phyloP scores from a whole-genome alignment of 1,140 invertebrate genomes.

The Drosophila nikananu region DNA sequence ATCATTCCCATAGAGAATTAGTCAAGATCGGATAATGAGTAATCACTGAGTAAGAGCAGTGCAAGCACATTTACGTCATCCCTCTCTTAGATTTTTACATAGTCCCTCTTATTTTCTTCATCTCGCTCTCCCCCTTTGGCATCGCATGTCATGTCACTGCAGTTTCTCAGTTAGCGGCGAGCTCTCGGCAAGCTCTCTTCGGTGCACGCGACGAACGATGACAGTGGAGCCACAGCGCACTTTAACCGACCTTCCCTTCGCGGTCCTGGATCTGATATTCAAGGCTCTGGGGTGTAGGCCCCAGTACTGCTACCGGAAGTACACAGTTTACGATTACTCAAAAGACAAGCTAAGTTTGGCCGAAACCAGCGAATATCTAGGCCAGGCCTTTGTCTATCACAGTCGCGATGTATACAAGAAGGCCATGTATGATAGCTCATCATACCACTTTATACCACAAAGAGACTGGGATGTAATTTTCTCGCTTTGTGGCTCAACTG shows the following conservation, averaged over 20 bases:
- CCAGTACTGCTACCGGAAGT: neutral
- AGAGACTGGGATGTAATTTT: neutral
- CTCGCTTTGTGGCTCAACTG: neutral
- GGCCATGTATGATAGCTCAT: neutral
- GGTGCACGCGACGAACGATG: too few relatives aligned
- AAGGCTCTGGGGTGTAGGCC: neutral
- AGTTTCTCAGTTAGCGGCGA: neutral
- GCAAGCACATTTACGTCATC: too few relatives aligned
- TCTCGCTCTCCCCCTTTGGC: neutral
- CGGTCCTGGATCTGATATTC: neutral
- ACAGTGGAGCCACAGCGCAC: too few relatives aligned
- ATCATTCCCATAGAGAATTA: neutral
- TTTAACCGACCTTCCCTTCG: conserved; percentile 6
- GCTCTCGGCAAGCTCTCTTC: neutral
- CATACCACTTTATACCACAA: neutral
- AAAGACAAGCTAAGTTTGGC: conserved; percentile 1
- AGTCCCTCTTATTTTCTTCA: neutral
- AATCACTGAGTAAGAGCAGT: neutral
- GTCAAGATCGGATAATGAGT: neutral
- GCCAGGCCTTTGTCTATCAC: too few relatives aligned
- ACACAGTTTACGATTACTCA: neutral
- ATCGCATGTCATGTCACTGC: neutral
- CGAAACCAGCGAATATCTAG: too few relatives aligned
- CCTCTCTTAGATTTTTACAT: neutral
- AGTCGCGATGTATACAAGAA: too few relatives aligned